phyloP scores from a whole-genome alignment of 2,797 vertebrate species.

The Gorsachius magnificus region DNA sequence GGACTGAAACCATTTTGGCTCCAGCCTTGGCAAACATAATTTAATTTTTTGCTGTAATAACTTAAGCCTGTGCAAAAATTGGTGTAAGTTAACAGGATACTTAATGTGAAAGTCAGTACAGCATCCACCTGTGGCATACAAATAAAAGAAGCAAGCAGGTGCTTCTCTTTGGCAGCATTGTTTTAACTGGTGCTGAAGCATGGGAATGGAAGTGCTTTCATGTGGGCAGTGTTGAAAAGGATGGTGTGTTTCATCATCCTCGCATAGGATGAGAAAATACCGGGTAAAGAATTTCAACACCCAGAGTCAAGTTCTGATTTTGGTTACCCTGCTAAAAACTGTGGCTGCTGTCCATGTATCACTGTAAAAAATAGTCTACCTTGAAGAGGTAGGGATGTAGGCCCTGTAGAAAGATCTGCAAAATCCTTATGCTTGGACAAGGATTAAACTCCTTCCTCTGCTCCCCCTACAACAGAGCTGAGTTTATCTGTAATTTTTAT shows the following conservation, averaged over 20 bases:
- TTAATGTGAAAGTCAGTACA: not conserved
- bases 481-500: not conserved
- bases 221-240: not conserved
- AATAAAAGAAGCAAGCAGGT: not conserved
- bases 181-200: not conserved
- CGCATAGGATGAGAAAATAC: not conserved
- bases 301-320: not conserved
- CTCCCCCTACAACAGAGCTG: not conserved
- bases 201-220: not conserved
- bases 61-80: not conserved
- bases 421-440: not conserved
- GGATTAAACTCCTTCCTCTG: not conserved
- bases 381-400: not conserved
- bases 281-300: not conserved
- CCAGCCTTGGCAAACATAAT: not conserved
- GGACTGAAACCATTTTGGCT: conserved; percentile 36
- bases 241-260: not conserved
- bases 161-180: not conserved
- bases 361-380: not conserved
- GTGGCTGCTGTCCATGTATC: not conserved
- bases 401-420: not conserved
- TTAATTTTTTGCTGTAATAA: not conserved
- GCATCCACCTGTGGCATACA: not conserved
- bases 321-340: not conserved
- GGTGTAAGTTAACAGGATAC: conserved; percentile 1